Conservation (phyloP, 2,888 invertebrate species). For the Belgica antarctica region DNA sequence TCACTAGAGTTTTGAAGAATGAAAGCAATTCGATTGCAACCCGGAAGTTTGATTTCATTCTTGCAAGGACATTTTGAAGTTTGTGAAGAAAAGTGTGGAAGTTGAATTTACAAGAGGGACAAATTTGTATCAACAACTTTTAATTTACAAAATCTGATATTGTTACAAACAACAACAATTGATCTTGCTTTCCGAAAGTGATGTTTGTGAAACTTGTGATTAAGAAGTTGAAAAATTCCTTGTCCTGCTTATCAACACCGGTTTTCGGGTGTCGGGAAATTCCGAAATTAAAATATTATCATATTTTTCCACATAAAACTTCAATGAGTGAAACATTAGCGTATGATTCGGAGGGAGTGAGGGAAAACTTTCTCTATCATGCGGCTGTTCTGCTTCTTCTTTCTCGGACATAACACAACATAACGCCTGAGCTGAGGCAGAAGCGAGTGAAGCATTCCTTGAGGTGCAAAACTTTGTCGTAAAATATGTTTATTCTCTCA, state of each 20-base stretch:
- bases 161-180: no score
- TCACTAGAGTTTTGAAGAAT: no score
- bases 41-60: no score
- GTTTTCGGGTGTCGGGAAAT: not conserved
- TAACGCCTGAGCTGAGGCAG: constrained; percentile 11
- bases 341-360: not conserved
- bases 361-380: constrained; percentile 1
- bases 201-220: no score
- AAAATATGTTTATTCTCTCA: not conserved
- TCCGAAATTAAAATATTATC: constrained; percentile 18
- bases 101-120: no score
- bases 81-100: no score
- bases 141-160: no score
- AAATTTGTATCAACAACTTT: no score
- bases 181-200: no score
- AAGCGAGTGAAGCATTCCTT: not conserved
- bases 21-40: no score
- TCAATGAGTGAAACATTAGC: constrained; percentile 11
- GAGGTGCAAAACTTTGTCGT: not conserved
- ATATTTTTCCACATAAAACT: constrained; percentile 20
- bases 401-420: not conserved
- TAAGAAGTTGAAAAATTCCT: no score
- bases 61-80: no score
- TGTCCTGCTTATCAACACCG: not conserved
- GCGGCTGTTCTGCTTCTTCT: constrained; percentile 8